These are phyloP conservation scores for Zaprionus bogoriensis DNA, from an alignment of 2,888 invertebrate genomes.

Conservation along the genomic window DNA sequence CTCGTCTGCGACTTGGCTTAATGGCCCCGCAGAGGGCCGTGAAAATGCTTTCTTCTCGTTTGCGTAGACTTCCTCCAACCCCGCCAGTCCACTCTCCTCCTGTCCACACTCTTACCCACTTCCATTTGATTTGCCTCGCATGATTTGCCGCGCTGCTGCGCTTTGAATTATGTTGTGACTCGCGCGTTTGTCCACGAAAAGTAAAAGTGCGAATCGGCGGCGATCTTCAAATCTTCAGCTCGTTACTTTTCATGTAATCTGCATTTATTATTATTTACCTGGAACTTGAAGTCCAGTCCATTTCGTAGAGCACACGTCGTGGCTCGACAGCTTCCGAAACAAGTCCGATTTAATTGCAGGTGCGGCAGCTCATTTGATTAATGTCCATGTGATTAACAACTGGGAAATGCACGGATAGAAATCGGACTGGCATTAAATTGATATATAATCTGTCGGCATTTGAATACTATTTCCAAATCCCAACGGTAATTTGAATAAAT, in stretches of 20 bases:
- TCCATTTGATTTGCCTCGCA: constrained; percentile 45
- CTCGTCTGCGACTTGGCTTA: constrained; percentile 7
- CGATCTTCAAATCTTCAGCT: too few species aligned
- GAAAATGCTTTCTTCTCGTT: constrained; percentile 48
- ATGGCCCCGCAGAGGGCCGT: constrained; percentile 43
- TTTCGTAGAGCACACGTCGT: too few species aligned
- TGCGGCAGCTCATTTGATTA: constrained; percentile 22
- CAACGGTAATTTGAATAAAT: background rate
- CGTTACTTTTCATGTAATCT: too few species aligned
- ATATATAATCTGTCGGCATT: background rate
- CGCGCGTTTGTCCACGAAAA: constrained; percentile 26
- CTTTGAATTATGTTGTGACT: constrained; percentile 28
- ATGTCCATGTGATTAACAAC: constrained; percentile 2
- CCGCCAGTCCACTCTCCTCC: background rate
- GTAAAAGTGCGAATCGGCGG: constrained; percentile 57
- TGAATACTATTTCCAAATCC: background rate
- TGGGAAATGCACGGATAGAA: background rate
- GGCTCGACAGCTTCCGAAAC: too few species aligned
- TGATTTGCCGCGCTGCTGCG: constrained; percentile 37
- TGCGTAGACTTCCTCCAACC: background rate
- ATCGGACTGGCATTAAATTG: background rate
- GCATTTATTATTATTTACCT: too few species aligned
- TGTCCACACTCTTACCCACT: constrained; percentile 45
- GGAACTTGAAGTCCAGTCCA: too few species aligned
- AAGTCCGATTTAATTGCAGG: constrained; percentile 24